Evolutionary conservation across 2,113 vertebrate species (phyloP), one percentile per base, ranked within the genome.

Genomic region (Strigops habroptila): DNA sequence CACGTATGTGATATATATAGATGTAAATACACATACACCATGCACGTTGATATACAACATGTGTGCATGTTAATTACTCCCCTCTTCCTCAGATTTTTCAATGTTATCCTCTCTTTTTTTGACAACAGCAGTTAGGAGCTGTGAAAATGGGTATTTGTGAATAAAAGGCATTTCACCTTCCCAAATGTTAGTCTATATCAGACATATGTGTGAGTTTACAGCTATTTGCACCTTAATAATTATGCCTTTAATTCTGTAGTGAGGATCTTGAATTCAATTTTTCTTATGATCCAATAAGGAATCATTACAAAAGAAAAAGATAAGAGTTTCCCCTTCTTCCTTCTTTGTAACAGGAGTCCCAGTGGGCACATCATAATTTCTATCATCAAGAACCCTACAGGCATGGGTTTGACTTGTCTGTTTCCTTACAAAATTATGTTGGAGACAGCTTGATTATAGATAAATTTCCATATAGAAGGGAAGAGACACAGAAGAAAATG

Each of bases 381-480:
- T 55, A 5, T 81, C 19, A 5, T 81, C 19, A 82, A 86, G 67
- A 89, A 46, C 55, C 43, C 60, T 89, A 39, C 35, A 90, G 53
- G 21, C 55, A 43, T 53, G 30, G 15, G 11, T 60, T 75, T 86
- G 35, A 43, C 21, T 91, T 51, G 28, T 21, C 65, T 71, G 19
- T 75, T 92, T 95, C 60, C 70, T 76, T 71, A 86, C n/a, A 82
- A 82, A 92, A 81, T 55, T 70, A 8, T 39, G 23, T 35, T 85
- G 71, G 25, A 94, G 31, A 35, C 77, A 82, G 60, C 62, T 89
- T 81, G 46, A 48, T 55, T 77, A 41, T 27, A 71, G 17, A 35
- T 48, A 81, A 57, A 64, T 86, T 91, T 86, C 33, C 39, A 44
- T 33, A 44, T 18, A 31, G 62, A 92, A 86, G 5, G 14, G 43